A percentile compares a stretch with the other conserved stretches of the same genome.
Evolutionary conservation across 2,113 vertebrate genomes (phyloP).

Genomic region (Eulemur rufifrons): DNA sequence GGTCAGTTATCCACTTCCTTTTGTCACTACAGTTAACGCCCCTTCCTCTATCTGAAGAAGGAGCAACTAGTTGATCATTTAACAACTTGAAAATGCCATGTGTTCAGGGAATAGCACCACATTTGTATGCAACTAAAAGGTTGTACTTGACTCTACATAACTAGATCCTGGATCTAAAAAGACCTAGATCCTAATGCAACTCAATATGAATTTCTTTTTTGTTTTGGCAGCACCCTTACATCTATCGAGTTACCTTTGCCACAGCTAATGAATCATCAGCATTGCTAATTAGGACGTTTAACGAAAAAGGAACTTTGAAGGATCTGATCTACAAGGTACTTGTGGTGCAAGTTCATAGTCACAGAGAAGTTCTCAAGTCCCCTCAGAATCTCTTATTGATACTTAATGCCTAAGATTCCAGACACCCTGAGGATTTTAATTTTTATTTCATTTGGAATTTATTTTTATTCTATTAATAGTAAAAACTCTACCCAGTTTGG

Average conservation of each 20-base stretch:
- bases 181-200: background rate
- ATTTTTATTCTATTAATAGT: conserved; percentile 7
- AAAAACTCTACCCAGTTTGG: background rate
- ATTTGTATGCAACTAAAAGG: background rate
- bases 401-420: background rate
- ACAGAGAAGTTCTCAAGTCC: background rate
- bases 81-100: background rate
- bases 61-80: background rate
- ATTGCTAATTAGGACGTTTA: conserved; percentile 93
- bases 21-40: background rate
- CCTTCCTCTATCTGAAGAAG: background rate
- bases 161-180: background rate
- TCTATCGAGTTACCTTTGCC: conserved; percentile 93
- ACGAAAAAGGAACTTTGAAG: conserved; percentile 95
- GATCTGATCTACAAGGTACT: conserved; percentile 98
- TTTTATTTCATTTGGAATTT: conserved; percentile 21
- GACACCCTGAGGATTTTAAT: background rate
- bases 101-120: background rate
- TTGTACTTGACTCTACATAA: background rate
- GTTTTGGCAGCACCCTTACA: conserved; percentile 90
- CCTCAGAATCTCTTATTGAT: background rate
- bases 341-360: background rate
- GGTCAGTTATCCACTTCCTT: background rate
- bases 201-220: conserved; percentile 59
- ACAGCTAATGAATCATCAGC: conserved; percentile 94